These are phyloP conservation scores for Xenopus petersii DNA, from an alignment of 2,797 vertebrate genomes.

Conservation along the genomic window DNA sequence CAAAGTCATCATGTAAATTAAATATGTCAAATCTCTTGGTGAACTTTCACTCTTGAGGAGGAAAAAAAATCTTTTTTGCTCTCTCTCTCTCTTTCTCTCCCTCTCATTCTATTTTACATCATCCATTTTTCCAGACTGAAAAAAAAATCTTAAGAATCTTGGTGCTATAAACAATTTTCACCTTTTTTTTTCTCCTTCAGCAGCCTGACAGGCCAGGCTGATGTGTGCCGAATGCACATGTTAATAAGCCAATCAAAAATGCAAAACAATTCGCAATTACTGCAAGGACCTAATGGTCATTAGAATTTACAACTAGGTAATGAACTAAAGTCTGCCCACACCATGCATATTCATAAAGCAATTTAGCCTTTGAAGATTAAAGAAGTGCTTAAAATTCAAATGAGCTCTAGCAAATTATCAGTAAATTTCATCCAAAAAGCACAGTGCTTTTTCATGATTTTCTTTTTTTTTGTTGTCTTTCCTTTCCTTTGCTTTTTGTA, in stretches of 20 bases:
- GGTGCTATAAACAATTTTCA: conserved; percentile 83
- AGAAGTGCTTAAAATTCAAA: conserved; percentile 99
- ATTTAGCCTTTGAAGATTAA: conserved; percentile 99
- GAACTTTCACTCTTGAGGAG: conserved; percentile 89
- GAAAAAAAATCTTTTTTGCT: conserved; percentile 78
- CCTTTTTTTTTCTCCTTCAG: conserved; percentile 78
- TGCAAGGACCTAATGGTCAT: conserved; percentile 99
- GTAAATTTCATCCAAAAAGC: conserved; percentile 93
- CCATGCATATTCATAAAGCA: conserved; percentile 99
- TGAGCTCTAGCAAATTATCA: conserved; percentile 98
- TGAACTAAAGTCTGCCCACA: conserved; percentile 99
- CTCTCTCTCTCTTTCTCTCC: conserved; percentile 63
- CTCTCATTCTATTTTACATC: conserved; percentile 71
- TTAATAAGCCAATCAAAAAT: conserved; percentile 99
- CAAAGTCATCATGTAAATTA: conserved; percentile 98
- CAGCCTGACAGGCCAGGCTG: conserved; percentile 94
- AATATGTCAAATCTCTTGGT: conserved; percentile 96
- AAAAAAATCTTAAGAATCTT: conserved; percentile 74
- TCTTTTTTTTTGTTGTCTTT: conserved; percentile 68
- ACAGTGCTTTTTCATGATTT: conserved; percentile 75
- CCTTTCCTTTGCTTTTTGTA: conserved; percentile 22
- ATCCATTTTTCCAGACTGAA: conserved; percentile 78
- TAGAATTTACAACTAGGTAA: conserved; percentile 99
- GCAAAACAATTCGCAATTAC: conserved; percentile 99
- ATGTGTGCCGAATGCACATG: conserved; percentile 95